Evolutionary conservation across 2,797 vertebrate species (phyloP).

Genomic region (Todus mexicanus): DNA sequence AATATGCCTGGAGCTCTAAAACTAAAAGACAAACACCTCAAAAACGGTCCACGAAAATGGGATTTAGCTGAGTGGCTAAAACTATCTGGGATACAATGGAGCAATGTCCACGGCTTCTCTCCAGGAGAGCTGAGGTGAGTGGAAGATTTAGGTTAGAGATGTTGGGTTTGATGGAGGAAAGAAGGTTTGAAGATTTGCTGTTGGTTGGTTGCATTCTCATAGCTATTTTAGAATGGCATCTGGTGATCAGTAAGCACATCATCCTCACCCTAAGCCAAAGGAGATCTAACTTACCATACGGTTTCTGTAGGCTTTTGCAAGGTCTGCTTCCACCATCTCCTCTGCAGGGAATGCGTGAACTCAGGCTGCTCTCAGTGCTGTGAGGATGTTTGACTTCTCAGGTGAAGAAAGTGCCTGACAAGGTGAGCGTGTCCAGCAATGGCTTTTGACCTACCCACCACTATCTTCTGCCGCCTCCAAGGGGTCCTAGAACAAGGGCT

Average conservation of each 20-base stretch:
- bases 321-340: background rate
- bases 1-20: background rate
- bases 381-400: background rate
- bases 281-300: fast-evolving
- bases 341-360: background rate
- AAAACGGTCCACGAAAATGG: background rate
- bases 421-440: fast-evolving
- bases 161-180: background rate
- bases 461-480: background rate
- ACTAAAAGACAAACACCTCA: background rate
- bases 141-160: background rate
- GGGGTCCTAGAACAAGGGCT: background rate
- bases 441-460: background rate
- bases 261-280: background rate
- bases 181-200: background rate
- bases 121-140: background rate
- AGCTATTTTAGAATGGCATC: background rate
- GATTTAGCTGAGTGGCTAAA: background rate
- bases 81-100: background rate
- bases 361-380: background rate
- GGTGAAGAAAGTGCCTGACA: background rate
- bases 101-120: background rate
- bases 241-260: background rate
- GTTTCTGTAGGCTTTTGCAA: background rate
- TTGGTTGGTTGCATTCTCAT: background rate